Evolutionary conservation across 2,113 vertebrate species (phyloP).

Genomic region (Thamnophis sirtalis): DNA sequence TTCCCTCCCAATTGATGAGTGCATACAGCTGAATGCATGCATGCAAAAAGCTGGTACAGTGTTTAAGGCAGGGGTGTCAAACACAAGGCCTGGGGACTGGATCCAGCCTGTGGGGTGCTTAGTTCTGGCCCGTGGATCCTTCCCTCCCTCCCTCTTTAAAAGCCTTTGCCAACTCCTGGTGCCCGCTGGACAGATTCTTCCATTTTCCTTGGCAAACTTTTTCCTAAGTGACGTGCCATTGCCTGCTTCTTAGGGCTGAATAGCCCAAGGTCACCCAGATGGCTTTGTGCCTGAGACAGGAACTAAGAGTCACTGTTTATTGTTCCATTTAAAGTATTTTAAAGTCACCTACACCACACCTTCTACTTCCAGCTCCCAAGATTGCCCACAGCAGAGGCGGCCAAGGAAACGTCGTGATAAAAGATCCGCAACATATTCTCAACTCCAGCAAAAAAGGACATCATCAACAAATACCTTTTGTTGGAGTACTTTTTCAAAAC

Average conservation of each 20-base stretch:
- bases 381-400: neutral
- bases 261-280: neutral
- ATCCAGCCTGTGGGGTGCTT: no score
- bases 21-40: no score
- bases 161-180: no score
- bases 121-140: no score
- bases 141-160: no score
- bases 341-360: neutral
- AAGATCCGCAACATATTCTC: no score
- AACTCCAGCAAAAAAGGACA: neutral
- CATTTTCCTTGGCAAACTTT: no score
- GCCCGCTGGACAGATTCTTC: no score
- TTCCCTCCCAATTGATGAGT: neutral
- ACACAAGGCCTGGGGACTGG: no score
- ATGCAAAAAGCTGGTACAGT: no score
- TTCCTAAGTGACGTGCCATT: neutral
- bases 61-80: neutral
- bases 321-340: neutral
- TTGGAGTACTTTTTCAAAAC: neutral
- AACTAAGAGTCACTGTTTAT: neutral
- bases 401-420: neutral
- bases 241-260: neutral
- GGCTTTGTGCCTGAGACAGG: neutral
- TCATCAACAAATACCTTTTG: neutral
- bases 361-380: neutral